Evolutionary conservation across 2,797 vertebrate genomes (phyloP), one percentile per base, ranked within the genome.

Genomic region (Synaphobranchus kaupii): DNA sequence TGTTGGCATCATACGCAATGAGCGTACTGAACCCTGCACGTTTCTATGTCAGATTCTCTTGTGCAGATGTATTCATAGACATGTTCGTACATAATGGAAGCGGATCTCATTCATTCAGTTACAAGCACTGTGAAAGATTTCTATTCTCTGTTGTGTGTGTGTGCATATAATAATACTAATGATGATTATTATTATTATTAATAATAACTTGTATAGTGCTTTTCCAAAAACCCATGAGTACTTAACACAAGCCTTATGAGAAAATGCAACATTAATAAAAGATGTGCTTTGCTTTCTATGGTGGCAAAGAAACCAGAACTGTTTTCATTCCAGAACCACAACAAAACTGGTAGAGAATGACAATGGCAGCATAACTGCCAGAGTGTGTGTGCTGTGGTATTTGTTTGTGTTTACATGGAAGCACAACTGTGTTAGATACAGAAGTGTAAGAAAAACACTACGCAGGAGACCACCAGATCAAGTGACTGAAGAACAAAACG

Each of bases 61-160:
- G 39, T 34, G 34, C 28, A 34, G 15, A 34, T 34, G 71, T 76
- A 76, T 76, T 76, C 31, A 76, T 76, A 3, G 71, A 28, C 34
- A 76, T 76, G 13, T 28, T 76, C 71, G 15, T 76, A 34, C 71
- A 76, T 76, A 76, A 76, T 76, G 71, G 71, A 76, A 76, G 4
- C 5, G 28, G 66, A 68, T 31, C 71, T 76, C 71, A 76, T 76
- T 76, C 71, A 76, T 76, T 76, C 31, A 76, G 34, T 39, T 39
- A 25, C 63, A 68, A 68, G 31, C 12, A 34, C 34, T 34, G 13
- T n/a, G n/a, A n/a, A n/a, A n/a, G n/a, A n/a, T n/a, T n/a, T 39
- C 34, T 22, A 34, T 76, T 76, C 10, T 34, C 13, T 12, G 15
- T 76, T 76, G 31, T 76, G 0, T 68, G 0, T 68, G 3, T 68